Evolutionary conservation across 2,888 invertebrate genomes (phyloP).

Genomic region (Leptodirus hochenwartii): DNA sequence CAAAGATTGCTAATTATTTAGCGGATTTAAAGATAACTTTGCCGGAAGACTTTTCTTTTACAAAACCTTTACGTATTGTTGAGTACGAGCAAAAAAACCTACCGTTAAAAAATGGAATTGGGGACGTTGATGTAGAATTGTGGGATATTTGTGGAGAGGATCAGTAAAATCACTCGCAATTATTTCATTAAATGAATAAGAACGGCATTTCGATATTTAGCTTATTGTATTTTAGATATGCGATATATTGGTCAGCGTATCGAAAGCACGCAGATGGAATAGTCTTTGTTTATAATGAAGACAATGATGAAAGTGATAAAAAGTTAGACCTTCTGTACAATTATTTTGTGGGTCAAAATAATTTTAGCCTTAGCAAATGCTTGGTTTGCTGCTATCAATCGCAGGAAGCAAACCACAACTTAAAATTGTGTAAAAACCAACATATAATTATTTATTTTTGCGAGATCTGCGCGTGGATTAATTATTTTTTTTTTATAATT

Average conservation of each 20-base stretch:
- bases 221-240: conserved; percentile 15
- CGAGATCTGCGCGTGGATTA: neutral
- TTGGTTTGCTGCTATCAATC: conserved; percentile 15
- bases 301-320: conserved; percentile 15
- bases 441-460: conserved; percentile 8
- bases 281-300: conserved; percentile 16
- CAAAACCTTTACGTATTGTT: no score
- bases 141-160: no score
- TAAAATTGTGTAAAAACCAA: conserved; percentile 18
- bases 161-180: no score
- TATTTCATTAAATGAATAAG: conserved; percentile 3
- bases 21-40: no score
- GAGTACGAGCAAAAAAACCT: no score
- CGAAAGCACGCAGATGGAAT: conserved; percentile 17
- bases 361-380: conserved; percentile 16
- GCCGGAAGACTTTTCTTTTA: no score
- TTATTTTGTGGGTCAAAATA: conserved; percentile 17
- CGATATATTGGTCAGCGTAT: conserved; percentile 17
- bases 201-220: neutral
- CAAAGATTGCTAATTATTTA: no score
- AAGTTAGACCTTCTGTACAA: conserved; percentile 18
- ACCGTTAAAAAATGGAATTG: no score
- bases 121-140: no score
- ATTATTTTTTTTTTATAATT: neutral
- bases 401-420: conserved; percentile 10